Base-by-base conservation (phyloP, 2,888 invertebrate genomes). In the Calliphora vomitoria region DNA sequence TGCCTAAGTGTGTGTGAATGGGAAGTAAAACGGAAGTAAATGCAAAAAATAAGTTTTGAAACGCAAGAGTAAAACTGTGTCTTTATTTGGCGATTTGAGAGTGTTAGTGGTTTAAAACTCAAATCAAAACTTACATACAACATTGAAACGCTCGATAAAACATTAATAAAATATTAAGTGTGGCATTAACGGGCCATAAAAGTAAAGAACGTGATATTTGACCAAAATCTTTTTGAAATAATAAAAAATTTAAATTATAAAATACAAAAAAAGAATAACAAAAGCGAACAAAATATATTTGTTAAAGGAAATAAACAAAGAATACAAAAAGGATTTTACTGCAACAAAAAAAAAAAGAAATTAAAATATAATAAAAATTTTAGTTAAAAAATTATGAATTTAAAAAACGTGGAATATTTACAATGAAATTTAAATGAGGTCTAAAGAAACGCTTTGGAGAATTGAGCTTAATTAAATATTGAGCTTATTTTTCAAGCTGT, bases 121-220 rank as follows among this genome's bases (percentile, higher is more conserved):
- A 20, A 81, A 78, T 18, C 53, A 18, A 35, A 35, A 44, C 53
- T 31, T 64, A 64, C n/a, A 64, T 71, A 3, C 2, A 81, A 55
- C n/a, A 75, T 78, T 64, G 44, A 82, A 86, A 82, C 41, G 66
- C 47, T 71, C 66, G 18, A 82, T 78, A 82, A 82, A 82, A 38
- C 62, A 80, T 71, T 80, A 80, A 83, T 75, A 80, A 86, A 69
- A 79, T 53, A 80, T 87, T 64, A 87, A 80, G 75, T 87, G 86
- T 84, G 83, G 55, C 83, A 83, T 80, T 84, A 84, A 87, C 58
- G 74, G 80, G 20, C 83, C 80, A 76, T 87, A 75, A 87, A 87
- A 80, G 66, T 15, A 18, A 80, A 68, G 80, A 79, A 87, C 86
- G 86, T 87, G 86, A 80, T 87, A 71, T 86, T 86, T 82, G 35